A percentile compares a stretch with the other conserved stretches of the same genome.
Evolutionary conservation across 1,140 invertebrate species (phyloP).

Genomic region (Mya arenaria): DNA sequence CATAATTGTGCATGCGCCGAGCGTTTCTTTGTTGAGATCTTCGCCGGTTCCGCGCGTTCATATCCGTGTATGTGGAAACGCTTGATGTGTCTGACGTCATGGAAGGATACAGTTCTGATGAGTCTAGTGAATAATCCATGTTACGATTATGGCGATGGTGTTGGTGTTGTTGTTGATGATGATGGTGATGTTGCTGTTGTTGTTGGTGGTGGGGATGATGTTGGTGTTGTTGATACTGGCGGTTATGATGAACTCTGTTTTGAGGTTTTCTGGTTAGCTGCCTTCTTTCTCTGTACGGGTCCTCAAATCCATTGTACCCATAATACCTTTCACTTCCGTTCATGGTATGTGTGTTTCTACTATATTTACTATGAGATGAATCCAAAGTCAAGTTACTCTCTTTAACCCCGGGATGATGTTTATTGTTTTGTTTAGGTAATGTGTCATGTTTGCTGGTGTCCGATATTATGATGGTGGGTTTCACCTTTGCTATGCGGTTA

Average conservation of each 20-base stretch:
- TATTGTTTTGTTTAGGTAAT: not conserved
- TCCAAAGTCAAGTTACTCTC: not conserved
- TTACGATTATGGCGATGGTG: not conserved
- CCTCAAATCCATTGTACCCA: slow-evolving; percentile 51
- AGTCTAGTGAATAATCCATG: slow-evolving; percentile 45
- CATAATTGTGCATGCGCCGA: slow-evolving; percentile 6
- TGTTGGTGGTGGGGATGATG: slow-evolving; percentile 4
- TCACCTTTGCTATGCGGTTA: not conserved
- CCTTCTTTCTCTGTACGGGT: slow-evolving; percentile 47
- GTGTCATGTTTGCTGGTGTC: slow-evolving; percentile 40
- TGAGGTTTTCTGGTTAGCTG: slow-evolving; percentile 2
- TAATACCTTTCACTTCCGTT: slow-evolving; percentile 41
- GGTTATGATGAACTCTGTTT: not conserved
- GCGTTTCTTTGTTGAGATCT: not conserved
- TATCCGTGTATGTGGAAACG: slow-evolving; percentile 34
- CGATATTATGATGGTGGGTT: slow-evolving; percentile 29
- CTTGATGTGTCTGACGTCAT: slow-evolving; percentile 51
- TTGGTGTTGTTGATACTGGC: not conserved
- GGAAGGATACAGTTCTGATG: slow-evolving; percentile 44
- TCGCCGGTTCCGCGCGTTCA: not conserved
- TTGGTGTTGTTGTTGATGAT: slow-evolving; percentile 3
- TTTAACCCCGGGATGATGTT: not conserved
- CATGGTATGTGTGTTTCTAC: slow-evolving; percentile 43
- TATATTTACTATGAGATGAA: slow-evolving; percentile 40
- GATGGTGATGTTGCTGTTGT: not conserved